A percentile compares a stretch with the other conserved stretches of the same genome.
These are phyloP conservation scores for Eolophus roseicapilla DNA, from an alignment of 2,113 vertebrate species.

Conservation along the genomic window DNA sequence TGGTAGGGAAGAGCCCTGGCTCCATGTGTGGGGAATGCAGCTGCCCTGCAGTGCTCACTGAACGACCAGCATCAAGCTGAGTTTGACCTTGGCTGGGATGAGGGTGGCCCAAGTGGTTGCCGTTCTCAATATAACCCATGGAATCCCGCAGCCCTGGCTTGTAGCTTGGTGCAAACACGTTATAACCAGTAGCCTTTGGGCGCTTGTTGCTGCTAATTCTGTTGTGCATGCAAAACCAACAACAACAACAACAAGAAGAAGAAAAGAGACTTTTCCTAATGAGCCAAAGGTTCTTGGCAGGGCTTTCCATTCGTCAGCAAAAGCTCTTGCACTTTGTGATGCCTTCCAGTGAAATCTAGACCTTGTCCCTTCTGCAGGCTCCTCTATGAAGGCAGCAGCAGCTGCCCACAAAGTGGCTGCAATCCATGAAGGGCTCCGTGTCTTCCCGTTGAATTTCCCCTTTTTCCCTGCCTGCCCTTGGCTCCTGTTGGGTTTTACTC, in stretches of 20 bases:
- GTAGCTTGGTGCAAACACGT: background rate
- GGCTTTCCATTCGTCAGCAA: slow-evolving; percentile 72
- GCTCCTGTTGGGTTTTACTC: background rate
- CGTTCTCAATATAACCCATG: background rate
- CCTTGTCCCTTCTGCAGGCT: slow-evolving; percentile 67
- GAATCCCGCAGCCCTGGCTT: background rate
- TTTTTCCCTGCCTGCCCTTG: background rate
- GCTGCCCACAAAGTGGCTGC: slow-evolving; percentile 29
- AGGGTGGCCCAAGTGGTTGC: background rate
- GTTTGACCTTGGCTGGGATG: background rate
- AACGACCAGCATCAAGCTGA: background rate
- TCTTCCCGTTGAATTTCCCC: background rate
- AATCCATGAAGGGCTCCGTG: background rate
- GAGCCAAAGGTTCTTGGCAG: slow-evolving; percentile 71
- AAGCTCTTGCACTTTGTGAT: slow-evolving; percentile 60
- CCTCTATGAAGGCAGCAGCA: slow-evolving; percentile 44
- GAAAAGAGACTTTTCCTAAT: slow-evolving; percentile 43
- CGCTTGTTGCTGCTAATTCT: slow-evolving; percentile 59
- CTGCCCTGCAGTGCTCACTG: background rate
- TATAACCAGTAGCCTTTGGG: slow-evolving; percentile 65
- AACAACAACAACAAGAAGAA: background rate
- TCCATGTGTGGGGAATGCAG: background rate
- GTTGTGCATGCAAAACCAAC: background rate
- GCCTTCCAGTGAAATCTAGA: slow-evolving; percentile 39
- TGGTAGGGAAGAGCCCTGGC: background rate